Evolutionary conservation across 2,888 invertebrate genomes (phyloP).

Genomic region (Zootermopsis nevadensis): DNA sequence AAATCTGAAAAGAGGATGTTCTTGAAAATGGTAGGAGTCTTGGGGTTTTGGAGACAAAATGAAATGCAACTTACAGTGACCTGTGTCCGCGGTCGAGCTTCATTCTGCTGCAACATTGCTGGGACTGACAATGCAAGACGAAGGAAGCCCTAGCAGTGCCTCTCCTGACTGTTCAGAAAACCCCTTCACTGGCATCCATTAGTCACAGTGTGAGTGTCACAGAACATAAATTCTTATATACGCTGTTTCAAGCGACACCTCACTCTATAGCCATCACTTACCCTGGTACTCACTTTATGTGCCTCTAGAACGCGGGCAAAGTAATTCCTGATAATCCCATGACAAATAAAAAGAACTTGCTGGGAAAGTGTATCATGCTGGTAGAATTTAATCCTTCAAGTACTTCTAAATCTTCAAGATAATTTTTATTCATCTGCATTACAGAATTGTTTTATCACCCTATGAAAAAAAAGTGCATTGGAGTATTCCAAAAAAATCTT

Average conservation of each 20-base stretch:
- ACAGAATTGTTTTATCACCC: constrained; percentile 50
- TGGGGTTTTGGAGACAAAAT: too few species aligned
- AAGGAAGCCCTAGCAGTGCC: background rate
- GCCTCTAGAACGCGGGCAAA: too few species aligned
- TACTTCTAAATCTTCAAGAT: constrained; percentile 45
- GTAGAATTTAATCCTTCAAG: constrained; percentile 4
- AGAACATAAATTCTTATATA: too few species aligned
- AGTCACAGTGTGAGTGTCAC: too few species aligned
- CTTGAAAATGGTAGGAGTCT: too few species aligned
- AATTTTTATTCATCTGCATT: constrained; percentile 52
- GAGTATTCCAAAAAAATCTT: constrained; percentile 43
- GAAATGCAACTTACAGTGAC: background rate
- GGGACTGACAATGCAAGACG: background rate
- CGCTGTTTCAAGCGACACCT: too few species aligned
- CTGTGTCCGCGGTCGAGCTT: background rate
- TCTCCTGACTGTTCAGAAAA: too few species aligned
- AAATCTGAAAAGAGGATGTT: too few species aligned
- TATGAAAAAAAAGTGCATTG: constrained; percentile 46
- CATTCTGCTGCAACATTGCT: background rate
- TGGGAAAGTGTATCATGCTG: background rate
- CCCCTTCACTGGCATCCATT: too few species aligned
- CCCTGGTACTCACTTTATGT: too few species aligned
- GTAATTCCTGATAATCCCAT: background rate
- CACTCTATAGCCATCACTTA: too few species aligned
- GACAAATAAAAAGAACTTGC: constrained; percentile 22